Evolutionary conservation across 2,113 vertebrate species (phyloP).

Genomic region (Orycteropus afer): DNA sequence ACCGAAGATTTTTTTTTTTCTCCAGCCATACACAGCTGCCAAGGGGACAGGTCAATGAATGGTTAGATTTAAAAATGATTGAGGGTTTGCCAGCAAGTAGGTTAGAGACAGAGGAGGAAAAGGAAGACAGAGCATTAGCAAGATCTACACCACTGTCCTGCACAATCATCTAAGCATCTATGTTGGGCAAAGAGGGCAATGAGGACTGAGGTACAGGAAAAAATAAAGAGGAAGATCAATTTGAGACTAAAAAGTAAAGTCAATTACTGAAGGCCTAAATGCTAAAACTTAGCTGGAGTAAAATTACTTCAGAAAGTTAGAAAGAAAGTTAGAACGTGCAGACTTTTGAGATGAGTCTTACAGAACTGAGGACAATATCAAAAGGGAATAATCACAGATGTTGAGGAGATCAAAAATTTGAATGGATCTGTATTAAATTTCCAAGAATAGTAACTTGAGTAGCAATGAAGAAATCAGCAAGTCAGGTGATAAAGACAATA

Average conservation of each 20-base stretch:
- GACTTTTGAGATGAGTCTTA: background rate
- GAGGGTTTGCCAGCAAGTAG: constrained; percentile 31
- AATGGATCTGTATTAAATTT: background rate
- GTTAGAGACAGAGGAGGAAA: constrained; percentile 3
- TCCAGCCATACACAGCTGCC: constrained; percentile 2
- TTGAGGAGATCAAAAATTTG: background rate
- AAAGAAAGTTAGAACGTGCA: background rate
- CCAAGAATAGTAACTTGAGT: background rate
- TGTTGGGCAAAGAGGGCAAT: background rate
- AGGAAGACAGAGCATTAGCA: background rate
- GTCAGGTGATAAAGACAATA: background rate
- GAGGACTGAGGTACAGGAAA: background rate
- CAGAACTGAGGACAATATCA: background rate
- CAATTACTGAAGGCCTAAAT: background rate
- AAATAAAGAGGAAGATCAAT: background rate
- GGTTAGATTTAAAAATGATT: background rate
- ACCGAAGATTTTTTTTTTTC: background rate
- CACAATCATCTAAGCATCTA: constrained; percentile 2
- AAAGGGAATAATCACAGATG: background rate
- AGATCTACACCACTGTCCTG: background rate
- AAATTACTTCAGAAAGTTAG: background rate
- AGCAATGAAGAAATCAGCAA: background rate
- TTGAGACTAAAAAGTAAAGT: background rate
- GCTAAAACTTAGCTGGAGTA: background rate
- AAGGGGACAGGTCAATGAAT: background rate